A percentile compares a stretch with the other conserved stretches of the same genome.
These are phyloP conservation scores for Marasmarcha lunaedactyla DNA, from an alignment of 2,888 invertebrate genomes.

Conservation along the genomic window DNA sequence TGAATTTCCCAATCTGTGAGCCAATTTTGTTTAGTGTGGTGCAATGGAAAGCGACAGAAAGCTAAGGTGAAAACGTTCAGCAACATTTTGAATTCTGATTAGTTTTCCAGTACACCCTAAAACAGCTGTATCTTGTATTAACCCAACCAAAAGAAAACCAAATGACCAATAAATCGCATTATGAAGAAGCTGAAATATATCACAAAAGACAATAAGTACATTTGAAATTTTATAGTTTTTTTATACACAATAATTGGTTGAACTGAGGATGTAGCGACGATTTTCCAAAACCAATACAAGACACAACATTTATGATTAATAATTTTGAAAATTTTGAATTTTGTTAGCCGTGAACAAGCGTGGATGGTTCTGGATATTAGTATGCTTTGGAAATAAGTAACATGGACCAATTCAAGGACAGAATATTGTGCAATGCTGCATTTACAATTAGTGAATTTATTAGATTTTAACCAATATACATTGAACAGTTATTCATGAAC, in stretches of 20 bases:
- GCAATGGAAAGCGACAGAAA: constrained; percentile 70
- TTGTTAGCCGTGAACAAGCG: constrained; percentile 66
- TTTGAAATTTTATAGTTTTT: not conserved
- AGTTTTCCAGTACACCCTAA: constrained; percentile 66
- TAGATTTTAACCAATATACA: no score
- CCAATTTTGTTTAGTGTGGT: constrained; percentile 63
- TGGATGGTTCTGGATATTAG: constrained; percentile 60
- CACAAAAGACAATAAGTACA: constrained; percentile 53
- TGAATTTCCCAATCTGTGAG: constrained; percentile 65
- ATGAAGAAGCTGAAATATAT: constrained; percentile 69
- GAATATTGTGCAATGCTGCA: constrained; percentile 6
- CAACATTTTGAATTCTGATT: constrained; percentile 51
- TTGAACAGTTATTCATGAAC: no score
- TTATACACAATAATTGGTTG: constrained; percentile 14
- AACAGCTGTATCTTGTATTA: constrained; percentile 71
- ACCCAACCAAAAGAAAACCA: constrained; percentile 71
- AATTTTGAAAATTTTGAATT: constrained; percentile 57
- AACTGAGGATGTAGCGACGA: not conserved
- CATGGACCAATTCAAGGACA: constrained; percentile 10
- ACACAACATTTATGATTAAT: constrained; percentile 48
- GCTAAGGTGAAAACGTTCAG: constrained; percentile 44
- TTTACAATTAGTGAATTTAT: not conserved
- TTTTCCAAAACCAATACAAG: constrained; percentile 66
- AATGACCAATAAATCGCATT: constrained; percentile 64
- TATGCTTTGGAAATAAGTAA: constrained; percentile 26